Conservation (phyloP, 2,797 vertebrate genomes). For the Eulemur mongoz region DNA sequence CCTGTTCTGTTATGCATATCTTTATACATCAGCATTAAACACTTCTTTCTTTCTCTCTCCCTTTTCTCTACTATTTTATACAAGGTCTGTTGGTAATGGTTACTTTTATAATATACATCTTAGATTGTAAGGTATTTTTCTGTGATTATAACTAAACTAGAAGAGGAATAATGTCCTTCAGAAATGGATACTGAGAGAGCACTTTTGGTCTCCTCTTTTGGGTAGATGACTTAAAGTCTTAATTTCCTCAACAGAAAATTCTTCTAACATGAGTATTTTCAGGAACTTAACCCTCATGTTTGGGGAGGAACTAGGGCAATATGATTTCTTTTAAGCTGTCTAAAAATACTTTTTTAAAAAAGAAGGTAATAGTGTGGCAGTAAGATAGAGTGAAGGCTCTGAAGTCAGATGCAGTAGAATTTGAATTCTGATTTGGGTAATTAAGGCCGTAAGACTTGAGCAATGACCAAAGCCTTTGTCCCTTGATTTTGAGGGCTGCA, state of each 20-base stretch:
- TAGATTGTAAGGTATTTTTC: neutral
- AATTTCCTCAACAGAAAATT: conserved; percentile 15
- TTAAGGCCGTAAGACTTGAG: neutral
- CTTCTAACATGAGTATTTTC: neutral
- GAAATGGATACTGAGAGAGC: neutral
- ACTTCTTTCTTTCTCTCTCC: neutral
- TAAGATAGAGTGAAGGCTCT: neutral
- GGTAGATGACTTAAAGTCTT: neutral
- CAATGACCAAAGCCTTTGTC: neutral
- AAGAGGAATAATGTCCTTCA: neutral
- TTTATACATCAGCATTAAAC: neutral
- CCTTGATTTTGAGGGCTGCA: neutral
- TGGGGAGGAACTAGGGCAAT: neutral
- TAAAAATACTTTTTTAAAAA: neutral
- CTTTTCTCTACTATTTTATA: neutral
- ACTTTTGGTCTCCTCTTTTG: neutral
- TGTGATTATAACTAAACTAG: neutral
- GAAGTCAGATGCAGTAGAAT: neutral
- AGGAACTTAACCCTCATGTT: neutral
- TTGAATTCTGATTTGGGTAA: neutral
- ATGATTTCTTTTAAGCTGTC: neutral
- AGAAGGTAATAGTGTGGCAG: neutral
- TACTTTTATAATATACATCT: neutral
- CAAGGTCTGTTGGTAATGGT: neutral
- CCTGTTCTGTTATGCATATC: neutral